Base-by-base conservation (phyloP, 2,888 invertebrate genomes). In the Cheiracanthium punctorium region DNA sequence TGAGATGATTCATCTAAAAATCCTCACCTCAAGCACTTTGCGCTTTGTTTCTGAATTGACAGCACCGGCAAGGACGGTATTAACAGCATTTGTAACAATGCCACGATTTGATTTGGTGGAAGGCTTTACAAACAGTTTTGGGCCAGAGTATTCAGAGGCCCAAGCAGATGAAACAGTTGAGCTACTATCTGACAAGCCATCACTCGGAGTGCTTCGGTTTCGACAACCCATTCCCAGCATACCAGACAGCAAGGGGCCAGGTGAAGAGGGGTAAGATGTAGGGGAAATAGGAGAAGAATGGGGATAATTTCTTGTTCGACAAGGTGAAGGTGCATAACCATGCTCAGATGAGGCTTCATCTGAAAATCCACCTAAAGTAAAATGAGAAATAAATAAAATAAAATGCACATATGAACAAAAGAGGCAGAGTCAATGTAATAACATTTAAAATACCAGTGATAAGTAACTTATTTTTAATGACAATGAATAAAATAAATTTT, bases 11-110 rank as follows among this genome's bases (percentile, higher is more conserved):
- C n/a, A n/a, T n/a, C n/a, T 67, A 67, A 32, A 64, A 74, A 64
- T 30, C 87, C 89, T 88, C 87, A 92, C 92, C 90, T 98, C 98
- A 76, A 98, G 93, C 71, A 98, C 98, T 90, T 97, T 95, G 89
- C 95, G 95, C 92, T 98, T 98, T 58, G 96, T 95, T 91, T 98
- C 97, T 89, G 95, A 95, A 93, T 99, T 99, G 52, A 99, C 99
- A 28, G 95, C 97, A 89, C 99, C 99, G 20, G 99, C 99, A 92
- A 99, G 97, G 89, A 99, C 98, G 93, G 98, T 98, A 92, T 98
- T 98, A 65, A 99, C 97, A 79, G 99, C 99, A 93, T 99, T 99
- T 90, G 71, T 79, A 28, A 99, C 98, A 89, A 99, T 97, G 90
- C 96, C 96, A 88, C 98, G 95, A 93, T 99, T 99, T 29, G 99